A percentile compares a stretch with the other conserved stretches of the same genome.
These are phyloP conservation scores for Bombus sylvicola DNA, from an alignment of 1,140 invertebrate species.

Conservation along the genomic window DNA sequence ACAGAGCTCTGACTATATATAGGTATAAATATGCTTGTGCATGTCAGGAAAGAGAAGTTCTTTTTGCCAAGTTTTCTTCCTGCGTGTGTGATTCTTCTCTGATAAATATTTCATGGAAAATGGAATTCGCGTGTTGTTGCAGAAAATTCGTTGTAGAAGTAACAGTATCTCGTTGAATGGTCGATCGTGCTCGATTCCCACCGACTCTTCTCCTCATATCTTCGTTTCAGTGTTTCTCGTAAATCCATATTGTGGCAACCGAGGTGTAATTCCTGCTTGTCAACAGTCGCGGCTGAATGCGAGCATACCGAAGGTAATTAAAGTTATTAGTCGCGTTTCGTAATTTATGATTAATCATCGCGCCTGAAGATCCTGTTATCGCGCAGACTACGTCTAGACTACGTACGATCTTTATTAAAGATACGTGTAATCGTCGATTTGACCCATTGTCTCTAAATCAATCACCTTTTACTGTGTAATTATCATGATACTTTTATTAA, in stretches of 20 bases:
- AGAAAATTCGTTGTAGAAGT: background rate
- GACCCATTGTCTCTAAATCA: background rate
- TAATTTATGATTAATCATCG: constrained; percentile 59
- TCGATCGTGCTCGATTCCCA: background rate
- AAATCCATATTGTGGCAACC: constrained; percentile 25
- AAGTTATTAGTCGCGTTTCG: constrained; percentile 61
- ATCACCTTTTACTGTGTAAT: background rate
- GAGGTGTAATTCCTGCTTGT: constrained; percentile 52
- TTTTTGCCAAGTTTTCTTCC: background rate
- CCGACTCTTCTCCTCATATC: background rate
- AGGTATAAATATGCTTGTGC: too few species aligned
- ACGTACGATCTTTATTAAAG: constrained; percentile 3
- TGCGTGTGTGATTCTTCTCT: background rate
- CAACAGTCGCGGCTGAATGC: constrained; percentile 14
- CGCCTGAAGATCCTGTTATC: background rate
- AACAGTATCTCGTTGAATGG: too few species aligned
- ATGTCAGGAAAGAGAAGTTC: background rate
- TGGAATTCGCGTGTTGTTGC: background rate
- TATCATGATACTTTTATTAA: background rate
- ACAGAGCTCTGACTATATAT: background rate
- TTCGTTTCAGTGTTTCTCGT: background rate
- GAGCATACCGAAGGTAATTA: constrained; percentile 41
- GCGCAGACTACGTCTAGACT: too few species aligned
- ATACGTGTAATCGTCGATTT: background rate
- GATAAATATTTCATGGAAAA: constrained; percentile 9